Percentiles rank a stretch among this genome's conserved stretches.
phyloP scores from a whole-genome alignment of 2,113 vertebrate species.

The Xiphorhynchus elegans region DNA sequence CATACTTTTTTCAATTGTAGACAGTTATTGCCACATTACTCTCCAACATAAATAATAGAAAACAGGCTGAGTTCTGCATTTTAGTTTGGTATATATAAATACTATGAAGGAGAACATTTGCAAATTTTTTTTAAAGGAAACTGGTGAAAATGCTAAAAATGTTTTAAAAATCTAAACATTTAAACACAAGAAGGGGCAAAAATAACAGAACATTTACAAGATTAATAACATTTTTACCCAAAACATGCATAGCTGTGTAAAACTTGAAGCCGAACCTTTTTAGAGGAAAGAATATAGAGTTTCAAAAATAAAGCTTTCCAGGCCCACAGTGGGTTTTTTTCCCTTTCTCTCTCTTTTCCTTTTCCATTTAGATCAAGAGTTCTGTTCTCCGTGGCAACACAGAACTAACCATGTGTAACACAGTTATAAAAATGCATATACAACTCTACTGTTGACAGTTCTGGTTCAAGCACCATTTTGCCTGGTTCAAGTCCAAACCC shows the following conservation, averaged over 20 bases:
- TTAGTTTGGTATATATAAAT: background rate
- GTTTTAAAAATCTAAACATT: background rate
- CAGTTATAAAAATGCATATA: background rate
- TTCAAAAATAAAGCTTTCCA: background rate
- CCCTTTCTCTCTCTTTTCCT: background rate
- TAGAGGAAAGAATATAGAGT: background rate
- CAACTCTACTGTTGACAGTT: background rate
- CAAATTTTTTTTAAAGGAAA: background rate
- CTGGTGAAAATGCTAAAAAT: background rate
- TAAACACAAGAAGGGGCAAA: background rate
- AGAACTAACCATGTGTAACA: background rate
- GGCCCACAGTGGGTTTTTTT: rapidly evolving
- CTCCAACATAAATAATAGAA: conserved; percentile 10
- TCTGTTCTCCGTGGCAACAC: background rate
- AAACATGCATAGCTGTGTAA: background rate
- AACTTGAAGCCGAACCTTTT: background rate
- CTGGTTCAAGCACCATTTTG: background rate
- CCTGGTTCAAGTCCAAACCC: background rate
- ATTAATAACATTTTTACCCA: background rate
- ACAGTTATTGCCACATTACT: background rate
- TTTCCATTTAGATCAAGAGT: background rate
- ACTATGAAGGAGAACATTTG: background rate
- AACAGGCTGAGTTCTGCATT: background rate
- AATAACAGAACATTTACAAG: background rate
- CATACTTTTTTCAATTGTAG: background rate